Evolutionary conservation across 2,113 vertebrate genomes (phyloP).

Genomic region (Sebastes schlegelii): DNA sequence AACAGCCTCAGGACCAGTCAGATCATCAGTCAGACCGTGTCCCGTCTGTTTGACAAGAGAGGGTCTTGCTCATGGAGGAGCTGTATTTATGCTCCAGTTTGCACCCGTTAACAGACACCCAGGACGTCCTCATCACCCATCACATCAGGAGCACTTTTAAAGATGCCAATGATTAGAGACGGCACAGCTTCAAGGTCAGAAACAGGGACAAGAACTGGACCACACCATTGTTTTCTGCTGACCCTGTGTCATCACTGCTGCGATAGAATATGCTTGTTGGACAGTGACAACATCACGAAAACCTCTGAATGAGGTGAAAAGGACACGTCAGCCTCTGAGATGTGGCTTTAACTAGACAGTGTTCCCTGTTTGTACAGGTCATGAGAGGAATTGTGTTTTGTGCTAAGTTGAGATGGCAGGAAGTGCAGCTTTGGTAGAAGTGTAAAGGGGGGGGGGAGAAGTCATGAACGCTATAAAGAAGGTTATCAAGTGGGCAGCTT

Average conservation of each 20-base stretch:
- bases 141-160: constrained; percentile 52
- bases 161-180: constrained; percentile 49
- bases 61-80: constrained; percentile 47
- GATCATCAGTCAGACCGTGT: constrained; percentile 60
- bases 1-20: constrained; percentile 57
- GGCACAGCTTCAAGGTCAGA: constrained; percentile 63
- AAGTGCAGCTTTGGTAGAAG: not conserved
- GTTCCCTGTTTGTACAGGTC: not conserved
- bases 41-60: constrained; percentile 66
- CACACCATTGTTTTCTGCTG: constrained; percentile 35
- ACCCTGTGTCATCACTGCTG: constrained; percentile 24
- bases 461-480: not conserved
- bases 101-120: constrained; percentile 57
- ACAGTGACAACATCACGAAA: constrained; percentile 10
- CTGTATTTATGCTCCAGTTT: constrained; percentile 42
- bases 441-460: not conserved
- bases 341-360: not conserved
- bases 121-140: constrained; percentile 51
- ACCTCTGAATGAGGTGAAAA: not conserved
- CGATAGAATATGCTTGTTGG: constrained; percentile 8
- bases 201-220: constrained; percentile 31
- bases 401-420: not conserved
- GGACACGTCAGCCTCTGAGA: not conserved
- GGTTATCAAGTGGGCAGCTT: not conserved
- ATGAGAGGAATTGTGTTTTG: not conserved